A percentile compares a stretch with the other conserved stretches of the same genome.
Evolutionary conservation across 2,888 invertebrate genomes (phyloP).

Genomic region (Diploptera punctata): DNA sequence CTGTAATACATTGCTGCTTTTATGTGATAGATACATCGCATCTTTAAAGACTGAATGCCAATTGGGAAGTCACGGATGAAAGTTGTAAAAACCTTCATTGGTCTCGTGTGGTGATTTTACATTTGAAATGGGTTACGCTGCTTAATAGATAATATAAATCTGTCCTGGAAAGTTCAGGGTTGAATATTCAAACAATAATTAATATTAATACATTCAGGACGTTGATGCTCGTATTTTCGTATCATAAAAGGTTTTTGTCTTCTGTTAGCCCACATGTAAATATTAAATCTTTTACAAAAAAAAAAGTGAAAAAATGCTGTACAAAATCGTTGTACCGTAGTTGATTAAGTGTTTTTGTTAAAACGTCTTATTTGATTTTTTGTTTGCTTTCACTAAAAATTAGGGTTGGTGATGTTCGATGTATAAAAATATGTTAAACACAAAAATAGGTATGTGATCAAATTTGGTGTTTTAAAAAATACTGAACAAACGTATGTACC

Average conservation of each 20-base stretch:
- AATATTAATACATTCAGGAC: conserved; percentile 34
- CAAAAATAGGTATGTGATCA: conserved; percentile 24
- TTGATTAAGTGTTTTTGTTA: conserved; percentile 28
- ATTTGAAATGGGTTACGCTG: conserved; percentile 7
- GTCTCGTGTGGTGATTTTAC: neutral
- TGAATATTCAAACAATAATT: conserved; percentile 33
- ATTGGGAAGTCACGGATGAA: too few species aligned
- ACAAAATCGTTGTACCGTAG: conserved; percentile 21
- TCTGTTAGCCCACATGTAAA: conserved; percentile 33
- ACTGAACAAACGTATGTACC: conserved; percentile 8
- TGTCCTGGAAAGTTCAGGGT: conserved; percentile 39
- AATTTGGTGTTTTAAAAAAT: conserved; percentile 12
- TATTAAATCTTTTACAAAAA: conserved; percentile 18
- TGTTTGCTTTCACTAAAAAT: conserved; percentile 23
- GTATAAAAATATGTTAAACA: conserved; percentile 30
- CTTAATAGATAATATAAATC: conserved; percentile 27
- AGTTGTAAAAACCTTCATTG: neutral
- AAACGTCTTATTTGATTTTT: neutral
- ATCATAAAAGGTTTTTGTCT: conserved; percentile 22
- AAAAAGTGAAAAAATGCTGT: conserved; percentile 16
- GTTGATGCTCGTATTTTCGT: conserved; percentile 34
- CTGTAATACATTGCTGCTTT: conserved; percentile 15
- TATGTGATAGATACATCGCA: conserved; percentile 32
- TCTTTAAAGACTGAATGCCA: conserved; percentile 24
- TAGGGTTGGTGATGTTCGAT: conserved; percentile 30